Evolutionary conservation across 2,113 vertebrate genomes (phyloP).

Genomic region (Oncorhynchus kisutch): DNA sequence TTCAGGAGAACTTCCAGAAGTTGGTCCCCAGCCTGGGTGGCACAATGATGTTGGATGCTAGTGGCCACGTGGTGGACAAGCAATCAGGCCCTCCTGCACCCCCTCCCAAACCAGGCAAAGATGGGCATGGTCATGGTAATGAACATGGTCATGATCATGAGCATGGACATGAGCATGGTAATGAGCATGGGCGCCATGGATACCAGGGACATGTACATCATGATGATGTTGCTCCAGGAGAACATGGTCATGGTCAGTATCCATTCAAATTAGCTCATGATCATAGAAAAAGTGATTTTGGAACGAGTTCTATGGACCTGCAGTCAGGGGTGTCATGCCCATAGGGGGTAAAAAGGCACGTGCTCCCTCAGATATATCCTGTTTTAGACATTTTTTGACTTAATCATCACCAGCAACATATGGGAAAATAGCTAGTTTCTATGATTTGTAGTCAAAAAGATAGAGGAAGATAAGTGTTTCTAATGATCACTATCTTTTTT

Average conservation of each 20-base stretch:
- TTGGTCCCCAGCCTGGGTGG: slow-evolving; percentile 87
- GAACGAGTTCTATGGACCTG: too few relatives aligned
- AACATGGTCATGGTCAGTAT: neutral
- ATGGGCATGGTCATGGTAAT: slow-evolving; percentile 23
- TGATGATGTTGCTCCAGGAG: slow-evolving; percentile 29
- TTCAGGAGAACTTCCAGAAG: slow-evolving; percentile 90
- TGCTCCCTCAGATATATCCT: too few relatives aligned
- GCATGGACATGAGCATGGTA: neutral
- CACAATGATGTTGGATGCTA: slow-evolving; percentile 71
- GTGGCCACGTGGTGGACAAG: slow-evolving; percentile 64
- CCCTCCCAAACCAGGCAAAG: slow-evolving; percentile 74
- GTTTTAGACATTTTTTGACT: too few relatives aligned
- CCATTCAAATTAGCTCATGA: neutral
- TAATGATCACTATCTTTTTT: too few relatives aligned
- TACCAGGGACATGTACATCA: slow-evolving; percentile 1
- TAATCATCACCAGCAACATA: too few relatives aligned
- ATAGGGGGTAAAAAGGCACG: too few relatives aligned
- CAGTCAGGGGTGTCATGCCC: too few relatives aligned
- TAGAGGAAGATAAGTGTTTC: too few relatives aligned
- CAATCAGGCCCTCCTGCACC: slow-evolving; percentile 62
- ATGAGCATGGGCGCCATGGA: too few relatives aligned
- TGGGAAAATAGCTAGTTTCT: too few relatives aligned
- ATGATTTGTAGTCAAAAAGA: too few relatives aligned
- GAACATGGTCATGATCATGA: neutral
- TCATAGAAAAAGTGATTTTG: neutral